Conservation (phyloP, 1,140 invertebrate genomes). For the Theocolax elegans region DNA sequence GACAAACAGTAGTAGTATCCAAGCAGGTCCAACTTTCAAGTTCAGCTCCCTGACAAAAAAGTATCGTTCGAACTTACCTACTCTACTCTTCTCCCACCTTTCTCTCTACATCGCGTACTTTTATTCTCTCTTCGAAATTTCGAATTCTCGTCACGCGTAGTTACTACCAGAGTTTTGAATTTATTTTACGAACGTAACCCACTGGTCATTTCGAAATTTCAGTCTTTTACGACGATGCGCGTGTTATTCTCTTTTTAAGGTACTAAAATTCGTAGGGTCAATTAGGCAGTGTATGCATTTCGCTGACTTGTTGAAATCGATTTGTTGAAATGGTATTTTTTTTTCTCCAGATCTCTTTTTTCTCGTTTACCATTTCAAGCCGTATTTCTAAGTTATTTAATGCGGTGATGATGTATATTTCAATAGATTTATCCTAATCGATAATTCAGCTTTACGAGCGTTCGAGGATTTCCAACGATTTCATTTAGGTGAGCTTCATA, state of each 20-base stretch:
- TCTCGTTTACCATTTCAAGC: background rate
- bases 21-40: background rate
- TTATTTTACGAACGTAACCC: constrained; percentile 49
- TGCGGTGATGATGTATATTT: too few relatives aligned
- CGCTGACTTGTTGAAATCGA: background rate
- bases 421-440: too few relatives aligned
- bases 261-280: constrained; percentile 40
- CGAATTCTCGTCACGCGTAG: constrained; percentile 50
- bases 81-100: background rate
- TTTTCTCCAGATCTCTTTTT: background rate
- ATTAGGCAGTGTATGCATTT: constrained; percentile 44
- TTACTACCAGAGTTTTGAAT: constrained; percentile 47
- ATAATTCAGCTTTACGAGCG: too few relatives aligned
- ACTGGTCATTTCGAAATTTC: too few relatives aligned
- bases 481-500: too few relatives aligned
- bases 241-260: too few relatives aligned
- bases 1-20: background rate
- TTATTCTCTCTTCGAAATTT: constrained; percentile 35
- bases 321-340: background rate
- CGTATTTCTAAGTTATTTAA: background rate
- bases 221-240: too few relatives aligned
- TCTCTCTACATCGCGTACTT: background rate
- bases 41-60: background rate
- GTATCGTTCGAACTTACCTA: background rate
- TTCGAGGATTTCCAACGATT: too few relatives aligned